Base-by-base conservation (phyloP, 2,113 vertebrate species). In the Dicerorhinus sumatrensis region DNA sequence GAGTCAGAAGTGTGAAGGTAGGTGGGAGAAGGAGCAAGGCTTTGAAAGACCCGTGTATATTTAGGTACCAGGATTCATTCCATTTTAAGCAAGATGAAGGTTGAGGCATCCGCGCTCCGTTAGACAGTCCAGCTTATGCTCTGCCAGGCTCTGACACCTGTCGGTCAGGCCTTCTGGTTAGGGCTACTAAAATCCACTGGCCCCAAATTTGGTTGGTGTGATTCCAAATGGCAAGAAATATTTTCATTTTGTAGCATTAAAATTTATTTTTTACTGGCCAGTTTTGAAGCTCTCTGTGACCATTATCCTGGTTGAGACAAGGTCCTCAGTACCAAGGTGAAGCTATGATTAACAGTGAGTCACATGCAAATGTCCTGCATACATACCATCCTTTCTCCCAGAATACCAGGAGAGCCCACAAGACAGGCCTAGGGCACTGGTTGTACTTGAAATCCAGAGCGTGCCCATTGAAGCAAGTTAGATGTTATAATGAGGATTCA, bases 1-100 rank as follows among this genome's bases (percentile, higher is more conserved):
- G 95, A 95, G 69, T 94, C 97, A 94, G 91, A 91, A 65, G 96
- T 46, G 94, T 80, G 96, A 93, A 58, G 96, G 92, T 20, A 58
- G 80, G 89, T 86, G 89, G 96, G 88, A 65, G 72, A 81, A 36
- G 25, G 17, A 48, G 73, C 10, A 14, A 58, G 54, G 72, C 16
- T 92, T 89, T 42, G 48, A 42, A n/a, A 94, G 92, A 42, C 94
- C 60, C 1, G 0, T 58, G 94, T 58, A 5, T 88, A 84, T 85
- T 90, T 97, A 62, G 46, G 90, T 23, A 51, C 83, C 67, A 3
- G 93, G 67, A 63, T 25, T 0, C 5, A 31, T 75, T 97, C 94
- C 84, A 67, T 82, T 89, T 95, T 79, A 60, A 90, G 97, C 70
- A 82, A 54, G 88, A 17, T 0, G 84, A 87, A 48, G 83, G 33